phyloP scores from a whole-genome alignment of 2,113 vertebrate genomes.

The Rousettus leschenaultii region DNA sequence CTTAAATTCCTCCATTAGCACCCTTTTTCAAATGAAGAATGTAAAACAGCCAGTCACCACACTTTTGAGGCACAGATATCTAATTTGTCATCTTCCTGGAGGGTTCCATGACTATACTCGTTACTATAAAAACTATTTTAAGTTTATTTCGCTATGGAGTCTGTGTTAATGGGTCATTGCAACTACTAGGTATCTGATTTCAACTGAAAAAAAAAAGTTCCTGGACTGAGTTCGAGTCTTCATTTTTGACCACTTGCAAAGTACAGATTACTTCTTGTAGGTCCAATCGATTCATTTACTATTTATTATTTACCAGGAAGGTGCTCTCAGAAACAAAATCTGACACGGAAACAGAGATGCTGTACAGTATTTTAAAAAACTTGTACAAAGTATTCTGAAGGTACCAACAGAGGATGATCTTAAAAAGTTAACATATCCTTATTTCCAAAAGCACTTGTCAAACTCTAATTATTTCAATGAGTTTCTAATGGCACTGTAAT shows the following conservation, averaged over 20 bases:
- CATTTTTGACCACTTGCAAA: background rate
- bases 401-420: background rate
- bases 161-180: background rate
- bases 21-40: background rate
- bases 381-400: background rate
- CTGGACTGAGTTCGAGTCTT: background rate
- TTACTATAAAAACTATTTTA: background rate
- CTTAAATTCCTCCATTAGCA: background rate
- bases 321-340: background rate
- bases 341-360: background rate
- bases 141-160: background rate
- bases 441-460: background rate
- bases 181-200: background rate
- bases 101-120: constrained; percentile 12
- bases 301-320: background rate
- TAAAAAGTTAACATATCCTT: background rate
- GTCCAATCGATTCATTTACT: background rate
- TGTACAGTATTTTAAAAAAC: background rate
- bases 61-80: background rate
- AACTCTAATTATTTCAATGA: background rate
- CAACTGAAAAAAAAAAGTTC: background rate
- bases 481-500: background rate
- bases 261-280: background rate
- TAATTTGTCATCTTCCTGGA: constrained; percentile 47
- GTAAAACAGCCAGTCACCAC: background rate